These are phyloP conservation scores for Chlorodrepanis virens DNA, from an alignment of 2,113 vertebrate species.

Conservation along the genomic window DNA sequence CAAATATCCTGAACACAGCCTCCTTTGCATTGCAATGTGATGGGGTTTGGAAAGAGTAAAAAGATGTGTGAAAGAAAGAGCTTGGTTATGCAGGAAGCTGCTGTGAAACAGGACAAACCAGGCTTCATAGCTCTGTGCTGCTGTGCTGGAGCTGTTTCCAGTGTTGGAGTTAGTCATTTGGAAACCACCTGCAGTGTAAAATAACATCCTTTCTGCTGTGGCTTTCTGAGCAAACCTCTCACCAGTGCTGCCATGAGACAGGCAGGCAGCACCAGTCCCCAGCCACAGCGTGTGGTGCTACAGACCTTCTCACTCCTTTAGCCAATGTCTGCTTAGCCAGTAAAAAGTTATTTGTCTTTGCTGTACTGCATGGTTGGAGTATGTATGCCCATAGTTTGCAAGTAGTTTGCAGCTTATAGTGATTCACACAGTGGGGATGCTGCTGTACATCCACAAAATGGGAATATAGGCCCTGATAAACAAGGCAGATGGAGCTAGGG, in stretches of 20 bases:
- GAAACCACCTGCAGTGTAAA: constrained; percentile 29
- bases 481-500: neutral
- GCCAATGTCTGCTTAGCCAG: neutral
- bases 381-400: neutral
- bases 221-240: neutral
- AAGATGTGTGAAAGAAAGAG: neutral
- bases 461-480: neutral
- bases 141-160: neutral
- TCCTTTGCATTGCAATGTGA: constrained; percentile 1
- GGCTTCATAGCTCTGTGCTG: neutral
- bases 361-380: neutral
- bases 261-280: neutral
- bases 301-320: neutral
- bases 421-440: neutral
- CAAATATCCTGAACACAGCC: neutral
- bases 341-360: neutral
- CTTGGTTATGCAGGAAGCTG: constrained; percentile 8
- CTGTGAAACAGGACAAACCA: constrained; percentile 35
- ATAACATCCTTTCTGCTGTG: neutral
- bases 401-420: neutral
- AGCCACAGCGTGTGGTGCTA: accelerated
- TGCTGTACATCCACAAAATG: neutral
- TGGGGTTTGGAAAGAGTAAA: neutral
- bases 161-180: neutral
- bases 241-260: neutral